These are phyloP conservation scores for Macrostomum lignano DNA, from an alignment of 1,140 invertebrate species.

Conservation along the genomic window DNA sequence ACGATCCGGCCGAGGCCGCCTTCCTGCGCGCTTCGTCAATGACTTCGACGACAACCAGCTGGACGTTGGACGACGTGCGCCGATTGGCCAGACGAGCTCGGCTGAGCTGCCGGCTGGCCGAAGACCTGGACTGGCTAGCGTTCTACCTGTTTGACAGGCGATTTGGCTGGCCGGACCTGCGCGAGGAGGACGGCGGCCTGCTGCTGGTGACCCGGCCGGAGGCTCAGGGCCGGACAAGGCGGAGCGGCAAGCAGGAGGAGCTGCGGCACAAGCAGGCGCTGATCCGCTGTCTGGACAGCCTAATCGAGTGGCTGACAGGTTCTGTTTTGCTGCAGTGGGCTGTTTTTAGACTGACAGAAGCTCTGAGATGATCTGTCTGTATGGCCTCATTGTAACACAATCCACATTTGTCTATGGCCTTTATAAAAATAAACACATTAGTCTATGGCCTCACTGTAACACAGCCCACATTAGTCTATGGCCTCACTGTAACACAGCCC, in stretches of 20 bases:
- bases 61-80: not conserved
- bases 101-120: not conserved
- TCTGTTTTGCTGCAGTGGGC: too few relatives aligned
- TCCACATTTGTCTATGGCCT: too few relatives aligned
- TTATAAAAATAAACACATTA: too few relatives aligned
- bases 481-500: too few relatives aligned
- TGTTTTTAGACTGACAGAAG: too few relatives aligned
- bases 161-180: conserved; percentile 11
- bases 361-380: too few relatives aligned
- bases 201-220: not conserved
- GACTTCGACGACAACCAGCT: not conserved
- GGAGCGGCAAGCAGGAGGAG: not conserved
- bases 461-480: too few relatives aligned
- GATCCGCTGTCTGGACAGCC: not conserved
- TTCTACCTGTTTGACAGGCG: conserved; percentile 11
- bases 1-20: too few relatives aligned
- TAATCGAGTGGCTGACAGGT: not conserved
- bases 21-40: not conserved
- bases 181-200: conserved; percentile 8
- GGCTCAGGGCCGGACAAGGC: not conserved
- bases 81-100: not conserved
- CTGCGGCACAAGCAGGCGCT: not conserved
- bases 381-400: too few relatives aligned
- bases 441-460: too few relatives aligned
- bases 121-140: conserved; percentile 7